Base-by-base conservation (phyloP, 2,888 invertebrate genomes). In the Epinotia bilunana region DNA sequence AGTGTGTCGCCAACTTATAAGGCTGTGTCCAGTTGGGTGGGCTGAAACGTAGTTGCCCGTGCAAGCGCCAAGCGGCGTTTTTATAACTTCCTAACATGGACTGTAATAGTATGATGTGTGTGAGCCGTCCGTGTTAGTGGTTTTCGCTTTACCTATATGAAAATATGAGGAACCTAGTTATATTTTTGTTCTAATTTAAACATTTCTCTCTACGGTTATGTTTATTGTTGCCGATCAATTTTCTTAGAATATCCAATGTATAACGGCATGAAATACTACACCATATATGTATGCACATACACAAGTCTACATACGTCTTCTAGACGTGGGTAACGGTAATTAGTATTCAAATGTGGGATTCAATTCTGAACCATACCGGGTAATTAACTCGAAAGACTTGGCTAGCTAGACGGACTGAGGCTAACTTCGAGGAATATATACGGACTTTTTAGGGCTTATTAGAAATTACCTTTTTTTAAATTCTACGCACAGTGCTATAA, bases 61-160 rank as follows among this genome's bases (percentile, higher is more conserved):
- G 39, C 33, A 33, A 33, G 67, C 55, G 33, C 12, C 12, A 67
- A 60, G 23, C 20, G 28, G 9, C 46, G 43, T 60, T 70, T 70
- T 70, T 60, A 60, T 61, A 20, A n/a, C n/a, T 60, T 12, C 69
- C 69, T 16, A 60, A 60, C 58, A 69, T 49, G 46, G 69, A 60
- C 2, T 46, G n/a, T 69, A 60, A 60, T 60, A n/a, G 46, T 69
- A 28, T 68, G 58, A 68, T 69, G 20, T 28, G 43, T 49, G 16
- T 49, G 49, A 46, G 49, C 20, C 64, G 7, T 39, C 12, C 9
- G 20, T n/a, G 23, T 20, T 13, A 46, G 46, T 60, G 69, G 28
- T 20, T 60, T 60, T 28, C 69, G 62, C 39, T 28, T 28, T 60
- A 46, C 60, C 46, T 58, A 20, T n/a, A n/a, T 20, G 43, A 39